A percentile compares a stretch with the other conserved stretches of the same genome.
phyloP scores from a whole-genome alignment of 2,888 invertebrate species.

The Cyrtodaria siliqua region DNA sequence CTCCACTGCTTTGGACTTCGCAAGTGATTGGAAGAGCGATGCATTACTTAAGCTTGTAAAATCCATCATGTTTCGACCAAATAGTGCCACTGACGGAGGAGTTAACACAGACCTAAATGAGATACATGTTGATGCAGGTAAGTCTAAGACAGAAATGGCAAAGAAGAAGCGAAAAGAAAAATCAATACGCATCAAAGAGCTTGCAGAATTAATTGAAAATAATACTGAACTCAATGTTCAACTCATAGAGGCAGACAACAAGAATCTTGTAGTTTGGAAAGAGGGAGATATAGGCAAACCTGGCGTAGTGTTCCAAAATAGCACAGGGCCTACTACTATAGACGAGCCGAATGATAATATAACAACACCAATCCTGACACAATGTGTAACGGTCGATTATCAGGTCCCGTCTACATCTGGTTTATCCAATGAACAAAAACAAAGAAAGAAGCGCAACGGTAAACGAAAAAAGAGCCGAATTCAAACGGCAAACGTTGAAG shows the following conservation, averaged over 20 bases:
- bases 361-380: neutral
- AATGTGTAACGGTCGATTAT: neutral
- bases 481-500: neutral
- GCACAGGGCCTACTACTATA: neutral
- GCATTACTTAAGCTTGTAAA: constrained; percentile 15
- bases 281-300: constrained; percentile 6
- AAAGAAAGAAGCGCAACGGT: constrained; percentile 1
- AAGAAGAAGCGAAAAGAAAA: neutral
- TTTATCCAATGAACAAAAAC: neutral
- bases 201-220: neutral
- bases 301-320: neutral
- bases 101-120: neutral
- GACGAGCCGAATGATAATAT: neutral
- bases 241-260: neutral
- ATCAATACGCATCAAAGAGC: constrained; percentile 2
- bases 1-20: constrained; percentile 48
- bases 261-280: constrained; percentile 21
- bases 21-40: constrained; percentile 18
- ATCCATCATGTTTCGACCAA: no score
- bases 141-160: no score
- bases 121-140: no score
- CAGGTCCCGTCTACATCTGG: constrained; percentile 9
- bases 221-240: no score
- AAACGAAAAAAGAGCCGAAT: constrained; percentile 8
- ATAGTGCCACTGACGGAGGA: neutral